Percentiles rank a stretch among this genome's conserved stretches.
Evolutionary conservation across 2,113 vertebrate genomes (phyloP).

Genomic region (Fukomys damarensis): DNA sequence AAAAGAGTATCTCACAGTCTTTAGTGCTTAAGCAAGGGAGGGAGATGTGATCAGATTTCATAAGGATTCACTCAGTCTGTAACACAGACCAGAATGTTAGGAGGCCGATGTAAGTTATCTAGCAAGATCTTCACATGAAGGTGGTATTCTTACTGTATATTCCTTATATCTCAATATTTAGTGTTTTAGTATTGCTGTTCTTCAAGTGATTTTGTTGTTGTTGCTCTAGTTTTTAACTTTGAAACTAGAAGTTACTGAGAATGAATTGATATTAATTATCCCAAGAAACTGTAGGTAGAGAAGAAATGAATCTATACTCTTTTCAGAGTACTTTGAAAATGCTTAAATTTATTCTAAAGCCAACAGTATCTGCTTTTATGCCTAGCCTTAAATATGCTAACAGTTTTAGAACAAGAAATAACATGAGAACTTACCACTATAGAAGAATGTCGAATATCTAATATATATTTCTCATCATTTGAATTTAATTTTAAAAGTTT

Average conservation of each 20-base stretch:
- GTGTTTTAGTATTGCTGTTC: background rate
- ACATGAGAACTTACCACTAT: slow-evolving; percentile 90
- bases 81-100: background rate
- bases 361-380: background rate
- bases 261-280: background rate
- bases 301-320: background rate
- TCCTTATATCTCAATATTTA: background rate
- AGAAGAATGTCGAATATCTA: slow-evolving; percentile 95
- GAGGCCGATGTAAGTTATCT: background rate
- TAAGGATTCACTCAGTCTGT: background rate
- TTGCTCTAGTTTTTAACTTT: background rate
- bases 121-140: background rate
- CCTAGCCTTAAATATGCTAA: slow-evolving; percentile 3
- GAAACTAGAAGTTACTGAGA: background rate
- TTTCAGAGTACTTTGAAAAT: background rate
- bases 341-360: background rate
- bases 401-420: background rate
- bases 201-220: background rate
- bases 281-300: background rate
- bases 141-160: background rate
- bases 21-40: background rate
- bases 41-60: no score
- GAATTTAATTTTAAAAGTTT: slow-evolving; percentile 91
- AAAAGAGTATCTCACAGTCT: background rate
- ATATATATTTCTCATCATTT: slow-evolving; percentile 85